Evolutionary conservation across 2,113 vertebrate genomes (phyloP).

Genomic region (Hystrix cristata): DNA sequence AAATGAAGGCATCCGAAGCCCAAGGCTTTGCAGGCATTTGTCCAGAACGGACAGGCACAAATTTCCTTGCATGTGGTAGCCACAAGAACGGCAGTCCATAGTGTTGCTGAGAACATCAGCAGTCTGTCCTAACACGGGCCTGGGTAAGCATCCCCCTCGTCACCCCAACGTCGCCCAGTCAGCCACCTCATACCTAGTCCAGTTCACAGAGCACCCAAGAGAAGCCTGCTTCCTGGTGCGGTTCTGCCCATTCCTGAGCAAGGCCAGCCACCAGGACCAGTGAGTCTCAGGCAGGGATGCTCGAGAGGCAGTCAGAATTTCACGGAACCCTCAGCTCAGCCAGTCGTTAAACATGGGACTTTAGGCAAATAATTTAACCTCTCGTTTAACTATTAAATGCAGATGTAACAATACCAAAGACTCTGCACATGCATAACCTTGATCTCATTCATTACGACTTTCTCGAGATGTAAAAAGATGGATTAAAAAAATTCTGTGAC

Average conservation of each 20-base stretch:
- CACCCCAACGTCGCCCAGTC: not conserved
- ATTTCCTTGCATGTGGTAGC: not conserved
- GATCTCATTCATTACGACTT: not conserved
- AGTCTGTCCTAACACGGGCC: not conserved
- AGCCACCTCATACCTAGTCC: not conserved
- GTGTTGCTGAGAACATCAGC: not conserved
- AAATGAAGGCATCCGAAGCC: not conserved
- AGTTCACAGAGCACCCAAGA: not conserved
- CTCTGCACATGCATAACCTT: not conserved
- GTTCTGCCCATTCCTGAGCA: not conserved
- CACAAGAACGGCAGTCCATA: not conserved
- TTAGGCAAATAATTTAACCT: not conserved
- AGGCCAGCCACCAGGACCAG: not conserved
- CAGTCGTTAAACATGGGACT: not conserved
- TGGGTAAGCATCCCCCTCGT: not conserved
- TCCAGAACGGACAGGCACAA: not conserved
- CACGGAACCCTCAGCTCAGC: not conserved
- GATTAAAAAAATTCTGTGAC: not conserved
- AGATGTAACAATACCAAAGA: not conserved
- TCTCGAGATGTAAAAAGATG: not conserved
- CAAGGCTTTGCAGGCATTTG: not conserved
- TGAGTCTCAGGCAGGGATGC: not conserved
- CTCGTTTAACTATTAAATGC: not conserved
- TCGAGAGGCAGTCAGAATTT: not conserved
- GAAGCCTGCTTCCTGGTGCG: not conserved